Percentiles rank a stretch among this genome's conserved stretches.
These are phyloP conservation scores for Drosophila takahashii DNA, from an alignment of 1,140 invertebrate genomes.

Conservation along the genomic window DNA sequence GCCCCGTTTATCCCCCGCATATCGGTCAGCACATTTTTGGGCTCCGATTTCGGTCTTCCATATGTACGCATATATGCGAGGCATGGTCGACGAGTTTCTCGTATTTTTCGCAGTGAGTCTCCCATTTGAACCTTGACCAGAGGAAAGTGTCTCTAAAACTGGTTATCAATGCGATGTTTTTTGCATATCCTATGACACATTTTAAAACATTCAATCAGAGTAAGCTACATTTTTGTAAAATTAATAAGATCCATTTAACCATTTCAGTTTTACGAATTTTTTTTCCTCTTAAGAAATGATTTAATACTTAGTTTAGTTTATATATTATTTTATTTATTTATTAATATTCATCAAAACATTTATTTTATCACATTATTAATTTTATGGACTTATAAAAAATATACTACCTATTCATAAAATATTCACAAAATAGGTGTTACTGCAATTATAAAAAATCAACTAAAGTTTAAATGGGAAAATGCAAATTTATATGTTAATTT, in stretches of 20 bases:
- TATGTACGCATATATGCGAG: neutral
- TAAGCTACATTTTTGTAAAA: no score
- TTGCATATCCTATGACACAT: neutral
- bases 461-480: neutral
- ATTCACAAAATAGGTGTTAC: no score
- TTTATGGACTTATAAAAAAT: neutral
- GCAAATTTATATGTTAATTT: neutral
- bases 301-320: no score
- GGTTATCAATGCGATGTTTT: neutral
- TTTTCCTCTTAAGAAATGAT: no score
- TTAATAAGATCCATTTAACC: no score
- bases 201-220: no score
- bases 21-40: conserved; percentile 37
- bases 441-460: neutral
- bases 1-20: conserved; percentile 20
- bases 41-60: conserved; percentile 18
- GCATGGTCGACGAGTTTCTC: conserved; percentile 23
- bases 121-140: neutral
- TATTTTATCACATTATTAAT: no score
- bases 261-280: no score
- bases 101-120: conserved; percentile 7
- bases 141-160: neutral
- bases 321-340: no score
- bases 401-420: no score
- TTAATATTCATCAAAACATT: no score